These are phyloP conservation scores for Puntigrus tetrazona DNA, from an alignment of 2,113 vertebrate species.

Conservation along the genomic window DNA sequence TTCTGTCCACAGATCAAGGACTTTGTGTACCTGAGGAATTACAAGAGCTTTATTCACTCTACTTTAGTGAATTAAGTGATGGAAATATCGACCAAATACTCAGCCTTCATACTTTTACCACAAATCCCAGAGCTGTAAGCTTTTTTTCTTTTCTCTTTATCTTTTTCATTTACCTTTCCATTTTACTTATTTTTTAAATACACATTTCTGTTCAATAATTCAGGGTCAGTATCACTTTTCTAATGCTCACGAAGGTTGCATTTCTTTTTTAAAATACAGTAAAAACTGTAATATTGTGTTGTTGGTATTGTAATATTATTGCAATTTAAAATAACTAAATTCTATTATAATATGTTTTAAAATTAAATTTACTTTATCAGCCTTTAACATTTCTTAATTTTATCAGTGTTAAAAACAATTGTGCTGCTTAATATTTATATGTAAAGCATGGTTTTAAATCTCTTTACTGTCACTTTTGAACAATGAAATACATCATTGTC, in stretches of 20 bases:
- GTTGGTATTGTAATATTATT: neutral
- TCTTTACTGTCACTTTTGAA: too few relatives aligned
- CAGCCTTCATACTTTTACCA: constrained; percentile 59
- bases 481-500: too few relatives aligned
- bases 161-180: neutral
- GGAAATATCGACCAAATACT: constrained; percentile 57
- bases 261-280: neutral
- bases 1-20: constrained; percentile 60
- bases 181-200: neutral
- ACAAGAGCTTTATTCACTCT: constrained; percentile 51
- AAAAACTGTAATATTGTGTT: neutral
- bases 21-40: constrained; percentile 57
- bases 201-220: neutral
- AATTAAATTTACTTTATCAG: neutral
- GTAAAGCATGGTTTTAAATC: neutral
- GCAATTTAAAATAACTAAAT: neutral
- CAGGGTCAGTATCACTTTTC: neutral
- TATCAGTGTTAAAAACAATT: neutral
- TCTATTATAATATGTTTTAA: neutral
- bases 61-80: constrained; percentile 60
- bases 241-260: neutral
- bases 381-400: neutral
- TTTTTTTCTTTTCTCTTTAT: neutral
- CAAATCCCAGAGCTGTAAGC: constrained; percentile 61
- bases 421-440: neutral